Conservation (phyloP, 1,140 invertebrate genomes). For the Drepana arcuata region DNA sequence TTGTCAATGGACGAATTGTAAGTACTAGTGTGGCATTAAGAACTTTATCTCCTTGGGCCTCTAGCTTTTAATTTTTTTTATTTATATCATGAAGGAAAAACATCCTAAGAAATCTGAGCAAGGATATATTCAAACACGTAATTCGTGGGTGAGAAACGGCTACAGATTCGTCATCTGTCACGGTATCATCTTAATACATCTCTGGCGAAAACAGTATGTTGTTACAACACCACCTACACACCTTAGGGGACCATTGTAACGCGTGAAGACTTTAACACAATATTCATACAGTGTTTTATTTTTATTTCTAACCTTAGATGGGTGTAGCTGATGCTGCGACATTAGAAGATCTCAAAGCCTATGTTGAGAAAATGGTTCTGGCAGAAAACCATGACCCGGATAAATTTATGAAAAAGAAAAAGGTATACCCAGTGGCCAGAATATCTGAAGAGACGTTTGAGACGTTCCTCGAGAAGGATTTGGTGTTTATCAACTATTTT, state of each 20-base stretch:
- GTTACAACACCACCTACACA: too few species aligned
- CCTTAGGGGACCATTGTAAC: too few species aligned
- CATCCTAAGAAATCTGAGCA: too few species aligned
- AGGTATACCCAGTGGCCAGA: conserved; percentile 52
- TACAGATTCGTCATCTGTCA: too few species aligned
- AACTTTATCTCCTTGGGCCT: too few species aligned
- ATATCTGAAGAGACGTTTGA: conserved; percentile 63
- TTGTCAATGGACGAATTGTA: conserved; percentile 57
- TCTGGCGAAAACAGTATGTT: too few species aligned
- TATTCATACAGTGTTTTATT: conserved; percentile 2
- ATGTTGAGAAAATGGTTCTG: conserved; percentile 53
- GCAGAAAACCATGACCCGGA: conserved; percentile 61
- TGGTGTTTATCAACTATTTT: conserved; percentile 61
- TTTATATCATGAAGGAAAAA: too few species aligned
- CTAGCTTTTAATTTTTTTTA: too few species aligned
- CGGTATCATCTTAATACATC: too few species aligned
- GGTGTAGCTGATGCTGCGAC: conserved; percentile 35
- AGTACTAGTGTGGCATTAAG: conserved; percentile 16
- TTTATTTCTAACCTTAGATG: conserved; percentile 29
- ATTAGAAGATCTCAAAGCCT: conserved; percentile 37
- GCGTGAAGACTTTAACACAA: too few species aligned
- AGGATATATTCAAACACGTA: too few species aligned
- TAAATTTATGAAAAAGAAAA: conserved; percentile 59
- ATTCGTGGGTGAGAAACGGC: too few species aligned
- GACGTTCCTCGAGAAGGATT: conserved; percentile 53